Evolutionary conservation across 2,113 vertebrate species (phyloP).

Genomic region (Pachypanchax playfairii): DNA sequence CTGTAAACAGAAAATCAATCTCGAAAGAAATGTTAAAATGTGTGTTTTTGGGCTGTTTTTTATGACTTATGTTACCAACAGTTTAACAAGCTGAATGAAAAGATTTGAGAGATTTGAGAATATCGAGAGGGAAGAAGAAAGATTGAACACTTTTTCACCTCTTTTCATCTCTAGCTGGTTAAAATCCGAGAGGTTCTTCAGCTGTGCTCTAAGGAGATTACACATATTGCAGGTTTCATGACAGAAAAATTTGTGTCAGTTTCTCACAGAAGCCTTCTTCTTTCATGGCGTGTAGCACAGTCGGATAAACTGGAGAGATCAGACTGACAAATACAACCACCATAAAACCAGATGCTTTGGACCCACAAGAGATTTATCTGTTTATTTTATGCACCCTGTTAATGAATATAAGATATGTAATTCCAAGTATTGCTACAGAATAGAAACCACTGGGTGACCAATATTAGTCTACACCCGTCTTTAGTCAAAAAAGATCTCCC

Average conservation of each 20-base stretch:
- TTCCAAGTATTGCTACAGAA: too few species aligned
- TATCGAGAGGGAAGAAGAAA: conserved; percentile 15
- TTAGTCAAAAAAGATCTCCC: too few species aligned
- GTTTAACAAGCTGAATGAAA: too few species aligned
- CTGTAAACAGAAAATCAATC: conserved; percentile 20
- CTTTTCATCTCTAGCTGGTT: conserved; percentile 28
- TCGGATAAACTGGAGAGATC: conserved; percentile 34
- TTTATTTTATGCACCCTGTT: neutral
- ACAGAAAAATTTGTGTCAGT: conserved; percentile 63
- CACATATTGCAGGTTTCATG: conserved; percentile 63
- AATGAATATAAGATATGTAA: neutral
- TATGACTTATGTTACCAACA: too few species aligned
- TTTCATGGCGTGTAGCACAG: conserved; percentile 42
- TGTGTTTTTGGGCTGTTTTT: conserved; percentile 6
- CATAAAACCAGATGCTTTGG: conserved; percentile 1
- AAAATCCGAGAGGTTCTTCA: conserved; percentile 46
- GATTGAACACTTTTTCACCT: neutral
- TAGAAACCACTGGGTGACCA: too few species aligned
- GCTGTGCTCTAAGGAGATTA: conserved; percentile 65
- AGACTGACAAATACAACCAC: conserved; percentile 8
- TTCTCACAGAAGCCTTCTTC: conserved; percentile 38
- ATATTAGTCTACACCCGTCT: too few species aligned
- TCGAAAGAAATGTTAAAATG: conserved; percentile 2
- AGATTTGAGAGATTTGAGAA: neutral
- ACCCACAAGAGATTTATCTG: neutral